Percentiles rank a stretch among this genome's conserved stretches.
Evolutionary conservation across 2,888 invertebrate genomes (phyloP).

Genomic region (Scelioninae gen. 2): DNA sequence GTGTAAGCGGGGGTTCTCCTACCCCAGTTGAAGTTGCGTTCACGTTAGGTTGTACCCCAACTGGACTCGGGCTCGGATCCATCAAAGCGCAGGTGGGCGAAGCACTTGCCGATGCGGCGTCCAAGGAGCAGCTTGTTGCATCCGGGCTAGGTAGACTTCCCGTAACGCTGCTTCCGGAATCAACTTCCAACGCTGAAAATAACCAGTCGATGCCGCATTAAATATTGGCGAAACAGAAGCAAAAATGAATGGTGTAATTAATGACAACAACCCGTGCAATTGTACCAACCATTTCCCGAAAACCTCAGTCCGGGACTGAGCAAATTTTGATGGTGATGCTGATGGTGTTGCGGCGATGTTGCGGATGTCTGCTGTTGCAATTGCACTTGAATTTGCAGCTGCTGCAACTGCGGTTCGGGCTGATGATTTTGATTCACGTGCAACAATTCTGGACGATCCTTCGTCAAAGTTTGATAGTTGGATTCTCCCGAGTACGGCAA

Average conservation of each 20-base stretch:
- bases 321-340: constrained; percentile 71
- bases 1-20: constrained; percentile 77
- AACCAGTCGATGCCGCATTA: too few relatives aligned
- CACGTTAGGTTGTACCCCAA: constrained; percentile 78
- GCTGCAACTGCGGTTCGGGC: constrained; percentile 80
- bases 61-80: constrained; percentile 73
- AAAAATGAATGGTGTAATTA: too few relatives aligned
- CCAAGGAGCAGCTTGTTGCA: constrained; percentile 83
- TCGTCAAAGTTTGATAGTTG: constrained; percentile 79
- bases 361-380: constrained; percentile 78
- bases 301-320: constrained; percentile 80
- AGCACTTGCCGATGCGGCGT: constrained; percentile 77
- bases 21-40: constrained; percentile 80
- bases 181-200: constrained; percentile 79
- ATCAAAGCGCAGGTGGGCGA: constrained; percentile 73
- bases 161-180: constrained; percentile 83
- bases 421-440: constrained; percentile 78
- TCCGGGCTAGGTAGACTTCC: constrained; percentile 90
- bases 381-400: constrained; percentile 83
- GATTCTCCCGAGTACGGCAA: constrained; percentile 72
- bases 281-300: constrained; percentile 77
- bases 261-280: too few relatives aligned
- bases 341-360: constrained; percentile 69
- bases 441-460: constrained; percentile 80
- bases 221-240: too few relatives aligned